Base-by-base conservation (phyloP, 2,113 vertebrate genomes). In the Sorex fumeus region DNA sequence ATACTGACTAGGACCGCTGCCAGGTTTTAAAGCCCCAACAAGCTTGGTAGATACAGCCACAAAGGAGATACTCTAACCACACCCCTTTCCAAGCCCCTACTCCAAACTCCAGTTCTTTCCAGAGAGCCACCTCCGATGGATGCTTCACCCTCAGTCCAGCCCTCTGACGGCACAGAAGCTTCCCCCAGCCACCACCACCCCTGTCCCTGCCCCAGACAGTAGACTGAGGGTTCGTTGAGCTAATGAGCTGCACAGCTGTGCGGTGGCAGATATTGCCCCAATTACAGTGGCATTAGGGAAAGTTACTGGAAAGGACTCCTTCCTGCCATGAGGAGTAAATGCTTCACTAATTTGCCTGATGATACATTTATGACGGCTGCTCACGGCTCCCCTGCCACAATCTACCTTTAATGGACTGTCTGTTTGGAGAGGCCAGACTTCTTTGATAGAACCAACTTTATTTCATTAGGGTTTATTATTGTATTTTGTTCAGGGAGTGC, bases 391-490 rank as follows among this genome's bases (percentile, higher is more conserved):
- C 93, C 94, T 96, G 57, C 92, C 82, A 71, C 47, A 87, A 28
- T 1, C 53, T 32, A 83, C 96, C 91, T 97, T 83, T 89, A 97
- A 94, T 90, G 75, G 84, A 45, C 93, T 70, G 25, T 96, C 96
- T 86, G 1, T 75, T 66, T 91, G 30, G 62, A 96, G n/a, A 69
- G 50, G 60, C 84, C 27, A 74, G 72, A 67, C 75, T 92, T 93
- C 82, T 88, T 45, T 69, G 90, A 84, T 87, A 40, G 84, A 91
- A 62, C 90, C 47, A 34, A 91, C 90, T 97, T 74, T 30, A 94
- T 95, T 96, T 95, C 91, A 78, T 94, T 93, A 10, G 11, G 57
- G 95, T 43, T 97, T 96, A 86, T 95, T 93, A 91, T 64, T 90
- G 27, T 45, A 25, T 96, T 97, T 95, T 81, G 88, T 96, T 95